A percentile compares a stretch with the other conserved stretches of the same genome.
Evolutionary conservation across 1,140 invertebrate species (phyloP).

Genomic region (Rhynchophorus ferrugineus): DNA sequence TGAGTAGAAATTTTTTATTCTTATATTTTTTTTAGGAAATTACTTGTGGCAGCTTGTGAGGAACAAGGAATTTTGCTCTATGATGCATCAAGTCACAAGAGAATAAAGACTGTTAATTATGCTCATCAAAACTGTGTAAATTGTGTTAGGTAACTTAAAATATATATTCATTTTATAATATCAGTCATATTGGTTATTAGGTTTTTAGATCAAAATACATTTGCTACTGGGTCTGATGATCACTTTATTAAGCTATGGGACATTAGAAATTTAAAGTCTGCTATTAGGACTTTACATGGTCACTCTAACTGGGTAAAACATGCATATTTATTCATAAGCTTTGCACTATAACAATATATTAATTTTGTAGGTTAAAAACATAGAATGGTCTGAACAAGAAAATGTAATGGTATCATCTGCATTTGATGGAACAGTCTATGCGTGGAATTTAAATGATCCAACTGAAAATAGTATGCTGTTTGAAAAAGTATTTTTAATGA

Average conservation of each 20-base stretch:
- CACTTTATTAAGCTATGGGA: conserved; percentile 89
- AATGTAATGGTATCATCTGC: conserved; percentile 83
- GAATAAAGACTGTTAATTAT: conserved; percentile 66
- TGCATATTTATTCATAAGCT: background rate
- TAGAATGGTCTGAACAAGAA: conserved; percentile 83
- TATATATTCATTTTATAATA: background rate
- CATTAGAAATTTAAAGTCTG: conserved; percentile 70
- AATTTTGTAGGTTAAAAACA: conserved; percentile 66
- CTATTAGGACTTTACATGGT: conserved; percentile 69
- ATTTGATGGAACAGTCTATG: conserved; percentile 88
- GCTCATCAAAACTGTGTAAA: conserved; percentile 89
- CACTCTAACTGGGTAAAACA: conserved; percentile 79
- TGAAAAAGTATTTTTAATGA: conserved; percentile 71
- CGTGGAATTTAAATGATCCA: conserved; percentile 89
- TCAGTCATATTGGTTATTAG: conserved; percentile 41
- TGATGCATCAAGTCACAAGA: conserved; percentile 73
- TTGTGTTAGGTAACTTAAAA: conserved; percentile 65
- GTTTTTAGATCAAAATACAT: conserved; percentile 80
- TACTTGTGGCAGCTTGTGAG: conserved; percentile 85
- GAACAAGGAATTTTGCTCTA: conserved; percentile 81
- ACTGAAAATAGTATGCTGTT: conserved; percentile 70
- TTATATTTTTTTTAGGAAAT: conserved; percentile 52
- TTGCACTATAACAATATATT: background rate
- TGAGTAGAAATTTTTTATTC: conserved; percentile 14
- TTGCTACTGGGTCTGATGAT: conserved; percentile 91